Evolutionary conservation across 2,888 invertebrate species (phyloP).

Genomic region (Allophyes oxyacanthae): DNA sequence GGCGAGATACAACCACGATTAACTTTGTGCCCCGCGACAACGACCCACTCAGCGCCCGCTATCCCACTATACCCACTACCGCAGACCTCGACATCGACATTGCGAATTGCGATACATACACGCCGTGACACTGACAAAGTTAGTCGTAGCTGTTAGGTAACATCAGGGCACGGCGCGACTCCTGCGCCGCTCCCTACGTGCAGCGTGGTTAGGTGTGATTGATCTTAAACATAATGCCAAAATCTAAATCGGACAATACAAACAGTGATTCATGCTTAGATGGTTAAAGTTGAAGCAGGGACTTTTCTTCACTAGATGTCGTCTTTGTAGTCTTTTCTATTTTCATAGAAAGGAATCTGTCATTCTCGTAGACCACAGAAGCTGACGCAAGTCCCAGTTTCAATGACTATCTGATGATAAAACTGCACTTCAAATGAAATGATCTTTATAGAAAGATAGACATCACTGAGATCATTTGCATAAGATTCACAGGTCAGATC

Average conservation of each 20-base stretch:
- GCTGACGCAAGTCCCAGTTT: slow-evolving; percentile 73
- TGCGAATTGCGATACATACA: slow-evolving; percentile 53
- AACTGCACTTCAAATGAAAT: slow-evolving; percentile 63
- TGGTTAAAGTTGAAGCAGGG: slow-evolving; percentile 78
- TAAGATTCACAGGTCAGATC: slow-evolving; percentile 75
- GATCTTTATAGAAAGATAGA: slow-evolving; percentile 55
- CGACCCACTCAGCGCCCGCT: slow-evolving; percentile 66
- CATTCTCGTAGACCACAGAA: slow-evolving; percentile 59
- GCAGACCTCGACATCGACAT: slow-evolving; percentile 58
- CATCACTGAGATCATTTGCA: slow-evolving; percentile 76
- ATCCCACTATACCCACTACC: slow-evolving; percentile 61
- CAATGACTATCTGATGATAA: slow-evolving; percentile 63
- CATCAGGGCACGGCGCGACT: slow-evolving; percentile 63
- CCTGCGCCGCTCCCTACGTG: slow-evolving; percentile 72
- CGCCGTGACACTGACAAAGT: slow-evolving; percentile 75
- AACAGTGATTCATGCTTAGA: slow-evolving; percentile 80
- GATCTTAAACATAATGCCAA: slow-evolving; percentile 69
- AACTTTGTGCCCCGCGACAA: slow-evolving; percentile 72
- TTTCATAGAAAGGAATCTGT: slow-evolving; percentile 50
- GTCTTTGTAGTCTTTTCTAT: slow-evolving; percentile 60
- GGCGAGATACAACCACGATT: slow-evolving; percentile 71
- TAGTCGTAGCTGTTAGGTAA: slow-evolving; percentile 84
- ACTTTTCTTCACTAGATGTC: slow-evolving; percentile 60
- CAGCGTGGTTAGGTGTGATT: slow-evolving; percentile 76
- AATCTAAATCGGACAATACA: slow-evolving; percentile 76